A percentile compares a stretch with the other conserved stretches of the same genome.
phyloP scores from a whole-genome alignment of 2,113 vertebrate genomes.

The Laticauda colubrina region DNA sequence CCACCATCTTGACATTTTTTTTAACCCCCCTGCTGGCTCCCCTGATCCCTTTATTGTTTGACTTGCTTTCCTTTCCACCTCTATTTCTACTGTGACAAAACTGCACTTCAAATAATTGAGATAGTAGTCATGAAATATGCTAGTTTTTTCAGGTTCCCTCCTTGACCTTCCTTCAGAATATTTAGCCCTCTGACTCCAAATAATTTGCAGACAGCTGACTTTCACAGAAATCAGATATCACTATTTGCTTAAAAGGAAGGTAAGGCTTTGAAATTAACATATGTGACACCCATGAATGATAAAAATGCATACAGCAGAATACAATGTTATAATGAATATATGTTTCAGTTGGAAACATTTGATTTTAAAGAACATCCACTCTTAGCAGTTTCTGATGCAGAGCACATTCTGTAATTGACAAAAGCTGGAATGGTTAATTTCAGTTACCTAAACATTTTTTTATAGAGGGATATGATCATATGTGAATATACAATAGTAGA shows the following conservation, averaged over 20 bases:
- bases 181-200: background rate
- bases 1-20: background rate
- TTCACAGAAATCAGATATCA: conserved; percentile 16
- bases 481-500: conserved; percentile 11
- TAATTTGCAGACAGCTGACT: conserved; percentile 2
- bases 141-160: background rate
- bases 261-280: conserved; percentile 13
- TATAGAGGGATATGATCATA: background rate
- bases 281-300: conserved; percentile 15
- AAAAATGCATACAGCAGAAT: background rate
- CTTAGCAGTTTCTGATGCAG: background rate
- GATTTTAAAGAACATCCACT: background rate
- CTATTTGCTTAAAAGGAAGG: conserved; percentile 25
- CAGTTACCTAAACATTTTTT: conserved; percentile 22
- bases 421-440: background rate
- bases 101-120: background rate
- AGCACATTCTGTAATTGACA: background rate
- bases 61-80: background rate
- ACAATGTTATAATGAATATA: background rate
- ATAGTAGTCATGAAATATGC: background rate
- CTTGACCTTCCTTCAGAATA: conserved; percentile 28
- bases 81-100: background rate
- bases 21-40: background rate
- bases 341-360: conserved; percentile 7
- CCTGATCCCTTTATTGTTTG: background rate